Evolutionary conservation across 2,888 invertebrate species (phyloP).

Genomic region (Campopleginae sp.): DNA sequence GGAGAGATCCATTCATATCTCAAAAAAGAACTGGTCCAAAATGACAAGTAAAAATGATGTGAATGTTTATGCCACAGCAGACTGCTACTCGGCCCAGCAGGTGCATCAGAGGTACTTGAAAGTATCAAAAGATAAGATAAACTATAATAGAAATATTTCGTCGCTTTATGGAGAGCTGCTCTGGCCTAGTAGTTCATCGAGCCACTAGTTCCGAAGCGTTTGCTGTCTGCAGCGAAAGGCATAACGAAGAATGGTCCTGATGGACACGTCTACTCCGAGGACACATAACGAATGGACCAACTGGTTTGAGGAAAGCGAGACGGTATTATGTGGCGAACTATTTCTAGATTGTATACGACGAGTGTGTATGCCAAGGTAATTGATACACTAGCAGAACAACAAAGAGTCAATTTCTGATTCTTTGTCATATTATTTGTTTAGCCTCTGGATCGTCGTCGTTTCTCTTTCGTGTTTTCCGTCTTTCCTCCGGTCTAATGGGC

Average conservation of each 20-base stretch:
- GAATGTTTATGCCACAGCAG: constrained; percentile 44
- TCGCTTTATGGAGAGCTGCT: constrained; percentile 5
- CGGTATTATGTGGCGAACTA: constrained; percentile 46
- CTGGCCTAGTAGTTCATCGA: constrained; percentile 16
- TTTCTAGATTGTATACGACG: constrained; percentile 43
- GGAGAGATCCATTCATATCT: constrained; percentile 47
- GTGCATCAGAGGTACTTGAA: constrained; percentile 45
- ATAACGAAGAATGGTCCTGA: constrained; percentile 24
- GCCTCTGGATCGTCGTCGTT: constrained; percentile 1
- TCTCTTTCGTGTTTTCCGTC: constrained; percentile 21
- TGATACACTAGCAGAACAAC: constrained; percentile 12
- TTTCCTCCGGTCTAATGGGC: constrained; percentile 20
- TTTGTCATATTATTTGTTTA: constrained; percentile 41
- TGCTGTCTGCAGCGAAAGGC: constrained; percentile 13
- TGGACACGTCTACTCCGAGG: constrained; percentile 41
- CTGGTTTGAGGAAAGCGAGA: constrained; percentile 44
- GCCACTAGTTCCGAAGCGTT: constrained; percentile 13
- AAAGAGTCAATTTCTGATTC: neutral
- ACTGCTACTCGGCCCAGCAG: constrained; percentile 39
- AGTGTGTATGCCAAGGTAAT: constrained; percentile 24
- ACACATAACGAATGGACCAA: constrained; percentile 43
- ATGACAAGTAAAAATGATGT: constrained; percentile 22
- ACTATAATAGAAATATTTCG: constrained; percentile 47
- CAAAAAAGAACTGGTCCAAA: constrained; percentile 6
- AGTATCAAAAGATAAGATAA: constrained; percentile 3